Evolutionary conservation across 2,888 invertebrate genomes (phyloP).

Genomic region (Drosophila fulvimacula): DNA sequence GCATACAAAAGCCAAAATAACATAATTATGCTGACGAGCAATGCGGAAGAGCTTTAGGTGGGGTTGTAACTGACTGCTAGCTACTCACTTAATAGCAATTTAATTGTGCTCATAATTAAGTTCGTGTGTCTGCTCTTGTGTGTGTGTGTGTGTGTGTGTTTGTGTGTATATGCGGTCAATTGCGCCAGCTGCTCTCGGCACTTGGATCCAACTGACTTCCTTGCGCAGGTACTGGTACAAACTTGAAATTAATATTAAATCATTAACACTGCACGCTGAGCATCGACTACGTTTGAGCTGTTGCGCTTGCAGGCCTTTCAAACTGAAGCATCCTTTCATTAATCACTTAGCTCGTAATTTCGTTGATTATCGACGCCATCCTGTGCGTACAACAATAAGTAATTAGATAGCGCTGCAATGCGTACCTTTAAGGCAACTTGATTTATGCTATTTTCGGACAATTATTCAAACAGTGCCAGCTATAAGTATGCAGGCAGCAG

Average conservation of each 20-base stretch:
- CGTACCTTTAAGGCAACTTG: conserved; percentile 31
- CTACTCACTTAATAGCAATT: conserved; percentile 68
- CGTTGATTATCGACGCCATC: conserved; percentile 16
- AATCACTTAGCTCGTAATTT: conserved; percentile 30
- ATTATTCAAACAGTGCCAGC: conserved; percentile 55
- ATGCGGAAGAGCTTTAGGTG: neutral
- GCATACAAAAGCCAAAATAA: conserved; percentile 60
- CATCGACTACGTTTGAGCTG: conserved; percentile 7
- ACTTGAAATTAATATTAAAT: conserved; percentile 45
- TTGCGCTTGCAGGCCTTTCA: neutral
- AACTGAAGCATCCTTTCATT: conserved; percentile 28
- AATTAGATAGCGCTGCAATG: conserved; percentile 20
- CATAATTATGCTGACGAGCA: conserved; percentile 59
- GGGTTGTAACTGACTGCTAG: conserved; percentile 30
- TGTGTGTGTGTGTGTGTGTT: conserved; percentile 1
- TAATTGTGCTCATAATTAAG: conserved; percentile 67
- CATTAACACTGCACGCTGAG: conserved; percentile 34
- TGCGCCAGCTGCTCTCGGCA: conserved; percentile 19
- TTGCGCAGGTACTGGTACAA: conserved; percentile 18
- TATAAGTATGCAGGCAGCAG: conserved; percentile 6
- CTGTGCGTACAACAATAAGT: conserved; percentile 17
- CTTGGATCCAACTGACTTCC: conserved; percentile 1
- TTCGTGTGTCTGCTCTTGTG: conserved; percentile 10
- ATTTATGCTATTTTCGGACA: conserved; percentile 66
- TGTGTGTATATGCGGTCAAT: conserved; percentile 24